phyloP scores from a whole-genome alignment of 2,797 vertebrate species.

The Cossypha caffra region DNA sequence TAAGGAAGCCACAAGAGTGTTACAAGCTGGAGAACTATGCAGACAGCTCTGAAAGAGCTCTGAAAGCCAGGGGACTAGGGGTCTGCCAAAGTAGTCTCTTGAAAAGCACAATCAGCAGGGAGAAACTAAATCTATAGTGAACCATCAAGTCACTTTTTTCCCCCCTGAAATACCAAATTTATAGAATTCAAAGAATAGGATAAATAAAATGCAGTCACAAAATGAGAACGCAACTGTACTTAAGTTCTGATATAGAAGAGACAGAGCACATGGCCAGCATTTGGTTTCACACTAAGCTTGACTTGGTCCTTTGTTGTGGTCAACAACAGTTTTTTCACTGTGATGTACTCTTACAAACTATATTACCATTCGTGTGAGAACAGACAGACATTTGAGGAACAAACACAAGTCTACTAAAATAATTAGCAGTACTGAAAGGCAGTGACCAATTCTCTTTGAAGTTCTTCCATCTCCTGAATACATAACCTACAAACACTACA shows the following conservation, averaged over 20 bases:
- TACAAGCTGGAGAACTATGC: not conserved
- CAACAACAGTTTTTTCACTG: not conserved
- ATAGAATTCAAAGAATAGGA: not conserved
- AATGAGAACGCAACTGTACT: not conserved
- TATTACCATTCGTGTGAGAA: not conserved
- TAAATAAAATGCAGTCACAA: not conserved
- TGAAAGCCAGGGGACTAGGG: not conserved
- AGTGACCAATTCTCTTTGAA: conserved; percentile 19
- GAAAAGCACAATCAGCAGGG: not conserved
- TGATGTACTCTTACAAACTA: not conserved
- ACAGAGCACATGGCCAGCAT: not conserved
- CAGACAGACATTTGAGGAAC: not conserved
- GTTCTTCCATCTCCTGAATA: not conserved
- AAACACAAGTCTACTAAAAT: not conserved
- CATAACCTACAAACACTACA: not conserved
- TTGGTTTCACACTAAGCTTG: not conserved
- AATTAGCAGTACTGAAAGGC: not conserved
- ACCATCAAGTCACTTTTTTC: not conserved
- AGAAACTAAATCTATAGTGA: not conserved
- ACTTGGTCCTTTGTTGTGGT: not conserved
- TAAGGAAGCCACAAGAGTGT: not conserved
- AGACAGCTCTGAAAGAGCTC: not conserved
- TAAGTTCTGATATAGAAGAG: not conserved
- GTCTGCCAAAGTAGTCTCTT: not conserved
- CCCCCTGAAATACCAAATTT: not conserved